Evolutionary conservation across 2,113 vertebrate species (phyloP).

Genomic region (Tonatia bakeri): DNA sequence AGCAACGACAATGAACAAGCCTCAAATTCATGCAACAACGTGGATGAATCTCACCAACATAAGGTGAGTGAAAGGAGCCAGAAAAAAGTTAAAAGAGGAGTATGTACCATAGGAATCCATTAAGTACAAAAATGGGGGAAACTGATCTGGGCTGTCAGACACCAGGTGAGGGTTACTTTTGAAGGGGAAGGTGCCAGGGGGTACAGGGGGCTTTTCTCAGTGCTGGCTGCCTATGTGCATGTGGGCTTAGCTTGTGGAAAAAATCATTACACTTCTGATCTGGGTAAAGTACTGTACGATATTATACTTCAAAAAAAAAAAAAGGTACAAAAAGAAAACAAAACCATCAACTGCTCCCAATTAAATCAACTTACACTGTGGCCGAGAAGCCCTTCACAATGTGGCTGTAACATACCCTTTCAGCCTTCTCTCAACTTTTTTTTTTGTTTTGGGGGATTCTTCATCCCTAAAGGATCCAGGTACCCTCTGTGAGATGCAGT

Average conservation of each 20-base stretch:
- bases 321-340: not conserved
- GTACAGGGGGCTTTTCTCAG: not conserved
- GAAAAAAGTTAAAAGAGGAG: not conserved
- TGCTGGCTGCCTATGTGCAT: not conserved
- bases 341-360: not conserved
- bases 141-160: not conserved
- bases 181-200: not conserved
- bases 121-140: not conserved
- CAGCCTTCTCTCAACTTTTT: not conserved
- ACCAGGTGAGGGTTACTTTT: not conserved
- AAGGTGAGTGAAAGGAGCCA: not conserved
- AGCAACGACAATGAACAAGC: not conserved
- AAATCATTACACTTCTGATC: not conserved
- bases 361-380: not conserved
- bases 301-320: not conserved
- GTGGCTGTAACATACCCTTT: not conserved
- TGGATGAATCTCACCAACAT: not conserved
- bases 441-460: not conserved
- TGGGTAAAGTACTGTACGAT: not conserved
- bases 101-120: too few species aligned
- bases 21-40: not conserved
- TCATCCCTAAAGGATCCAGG: not conserved
- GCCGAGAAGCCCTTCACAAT: not conserved
- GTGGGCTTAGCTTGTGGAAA: not conserved
- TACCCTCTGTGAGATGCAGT: not conserved